Conservation (phyloP, 64 coral and sea anemone species). For the Astreopora myriophthalma region DNA sequence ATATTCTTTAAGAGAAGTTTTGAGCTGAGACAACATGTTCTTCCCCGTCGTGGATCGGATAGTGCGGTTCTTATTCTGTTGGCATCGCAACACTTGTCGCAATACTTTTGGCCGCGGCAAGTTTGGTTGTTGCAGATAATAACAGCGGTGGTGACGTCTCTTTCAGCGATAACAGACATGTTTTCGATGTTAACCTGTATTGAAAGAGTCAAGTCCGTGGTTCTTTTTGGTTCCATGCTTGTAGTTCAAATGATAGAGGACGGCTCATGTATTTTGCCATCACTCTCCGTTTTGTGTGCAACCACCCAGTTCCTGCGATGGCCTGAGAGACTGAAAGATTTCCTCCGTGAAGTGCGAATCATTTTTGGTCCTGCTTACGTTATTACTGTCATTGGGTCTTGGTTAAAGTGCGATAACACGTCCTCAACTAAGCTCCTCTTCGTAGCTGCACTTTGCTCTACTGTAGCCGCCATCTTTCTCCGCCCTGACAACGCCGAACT, state of each 20-base stretch:
- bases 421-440: background rate
- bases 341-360: background rate
- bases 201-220: background rate
- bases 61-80: background rate
- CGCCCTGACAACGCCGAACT: slow-evolving; percentile 23
- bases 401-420: background rate
- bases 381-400: background rate
- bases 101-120: background rate
- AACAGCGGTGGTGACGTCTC: background rate
- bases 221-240: background rate
- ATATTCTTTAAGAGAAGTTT: background rate
- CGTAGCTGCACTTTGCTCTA: background rate
- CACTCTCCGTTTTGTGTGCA: background rate
- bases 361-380: background rate
- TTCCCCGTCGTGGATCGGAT: background rate
- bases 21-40: background rate
- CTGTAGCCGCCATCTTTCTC: slow-evolving; percentile 14
- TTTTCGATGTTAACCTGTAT: background rate
- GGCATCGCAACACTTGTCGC: background rate
- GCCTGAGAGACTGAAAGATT: background rate
- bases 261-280: background rate
- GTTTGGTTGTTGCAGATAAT: background rate
- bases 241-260: background rate
- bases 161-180: background rate
- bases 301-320: background rate